phyloP scores from a whole-genome alignment of 2,888 invertebrate species.

The Encarsia formosa region DNA sequence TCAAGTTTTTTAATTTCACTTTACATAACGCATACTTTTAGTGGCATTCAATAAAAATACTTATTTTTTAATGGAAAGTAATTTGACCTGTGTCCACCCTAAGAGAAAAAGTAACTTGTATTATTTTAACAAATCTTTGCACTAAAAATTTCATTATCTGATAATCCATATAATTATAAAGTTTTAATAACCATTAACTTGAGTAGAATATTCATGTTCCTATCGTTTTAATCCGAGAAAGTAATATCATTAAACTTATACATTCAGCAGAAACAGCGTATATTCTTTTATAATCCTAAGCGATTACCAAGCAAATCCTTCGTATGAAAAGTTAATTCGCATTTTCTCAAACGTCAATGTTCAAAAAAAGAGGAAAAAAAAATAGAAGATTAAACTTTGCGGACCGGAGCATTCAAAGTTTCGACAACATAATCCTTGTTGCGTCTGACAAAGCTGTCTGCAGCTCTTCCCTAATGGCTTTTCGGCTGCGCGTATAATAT shows the following conservation, averaged over 20 bases:
- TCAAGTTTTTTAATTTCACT: no score
- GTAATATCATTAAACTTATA: slow-evolving; percentile 21
- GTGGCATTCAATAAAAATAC: no score
- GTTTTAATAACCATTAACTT: neutral
- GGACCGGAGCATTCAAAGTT: slow-evolving; percentile 18
- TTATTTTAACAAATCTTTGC: no score
- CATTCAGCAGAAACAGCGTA: no score
- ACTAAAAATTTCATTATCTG: neutral
- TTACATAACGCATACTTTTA: no score
- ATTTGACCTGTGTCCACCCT: no score
- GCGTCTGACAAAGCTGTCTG: slow-evolving; percentile 39
- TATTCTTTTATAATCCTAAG: slow-evolving; percentile 7
- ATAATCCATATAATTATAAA: slow-evolving; percentile 14
- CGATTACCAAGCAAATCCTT: slow-evolving; percentile 17
- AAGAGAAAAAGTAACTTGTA: no score
- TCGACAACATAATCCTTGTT: slow-evolving; percentile 37
- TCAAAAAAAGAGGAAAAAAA: no score
- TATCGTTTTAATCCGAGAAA: slow-evolving; percentile 8
- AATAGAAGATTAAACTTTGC: slow-evolving; percentile 13
- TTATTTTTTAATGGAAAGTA: no score
- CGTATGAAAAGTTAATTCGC: slow-evolving; percentile 18
- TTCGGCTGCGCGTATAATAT: neutral
- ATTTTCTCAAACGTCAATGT: slow-evolving; percentile 11
- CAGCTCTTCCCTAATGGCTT: slow-evolving; percentile 37
- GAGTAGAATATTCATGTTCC: slow-evolving; percentile 2